Percentiles rank a stretch among this genome's conserved stretches.
phyloP scores from a whole-genome alignment of 2,113 vertebrate species.

The Anolis sagrei region DNA sequence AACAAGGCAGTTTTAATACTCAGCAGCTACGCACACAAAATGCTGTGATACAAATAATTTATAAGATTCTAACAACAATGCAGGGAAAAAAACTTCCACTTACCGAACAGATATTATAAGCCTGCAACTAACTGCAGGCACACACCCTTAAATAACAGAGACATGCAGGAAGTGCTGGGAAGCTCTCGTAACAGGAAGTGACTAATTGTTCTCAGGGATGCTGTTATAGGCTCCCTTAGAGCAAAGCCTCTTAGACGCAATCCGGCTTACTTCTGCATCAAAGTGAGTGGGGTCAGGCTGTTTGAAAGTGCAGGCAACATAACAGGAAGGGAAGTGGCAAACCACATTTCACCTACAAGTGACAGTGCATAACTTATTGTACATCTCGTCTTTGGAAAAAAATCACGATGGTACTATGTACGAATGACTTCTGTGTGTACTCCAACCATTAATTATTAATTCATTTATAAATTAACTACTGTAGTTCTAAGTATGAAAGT shows the following conservation, averaged over 20 bases:
- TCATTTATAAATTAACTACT: too few relatives aligned
- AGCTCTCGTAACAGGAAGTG: constrained; percentile 14
- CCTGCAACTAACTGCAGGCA: neutral
- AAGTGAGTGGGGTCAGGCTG: neutral
- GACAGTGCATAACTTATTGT: neutral
- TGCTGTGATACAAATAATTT: neutral
- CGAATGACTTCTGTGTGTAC: neutral
- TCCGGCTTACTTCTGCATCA: neutral
- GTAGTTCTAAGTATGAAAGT: too few relatives aligned
- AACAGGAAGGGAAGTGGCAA: constrained; percentile 7
- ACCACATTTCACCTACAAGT: neutral
- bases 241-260: neutral
- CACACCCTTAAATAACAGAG: constrained; percentile 10
- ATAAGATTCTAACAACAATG: neutral
- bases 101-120: neutral
- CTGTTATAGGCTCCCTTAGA: neutral
- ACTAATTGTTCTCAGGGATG: neutral
- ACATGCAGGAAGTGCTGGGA: constrained; percentile 2
- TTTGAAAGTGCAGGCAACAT: neutral
- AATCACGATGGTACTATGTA: neutral
- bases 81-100: neutral
- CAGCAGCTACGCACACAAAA: neutral
- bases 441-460: neutral
- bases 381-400: neutral
- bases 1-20: neutral